Evolutionary conservation across 2,113 vertebrate genomes (phyloP).

Genomic region (Aptenodytes forsteri): DNA sequence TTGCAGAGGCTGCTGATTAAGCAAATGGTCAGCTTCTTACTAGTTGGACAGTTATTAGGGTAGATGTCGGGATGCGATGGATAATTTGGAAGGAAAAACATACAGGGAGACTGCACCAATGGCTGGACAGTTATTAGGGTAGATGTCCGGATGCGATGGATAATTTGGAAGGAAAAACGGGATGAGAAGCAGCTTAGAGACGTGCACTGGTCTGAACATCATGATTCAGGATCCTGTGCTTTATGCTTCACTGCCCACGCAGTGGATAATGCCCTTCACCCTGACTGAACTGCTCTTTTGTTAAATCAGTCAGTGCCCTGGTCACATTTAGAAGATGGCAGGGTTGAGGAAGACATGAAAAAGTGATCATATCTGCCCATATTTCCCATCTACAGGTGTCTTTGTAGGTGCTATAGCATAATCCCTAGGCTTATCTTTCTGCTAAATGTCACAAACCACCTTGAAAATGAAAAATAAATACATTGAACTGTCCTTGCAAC

Average conservation of each 20-base stretch:
- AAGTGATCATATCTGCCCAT: background rate
- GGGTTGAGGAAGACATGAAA: background rate
- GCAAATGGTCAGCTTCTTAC: background rate
- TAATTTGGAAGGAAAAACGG: background rate
- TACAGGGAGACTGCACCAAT: background rate
- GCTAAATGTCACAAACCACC: background rate
- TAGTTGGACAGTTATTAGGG: background rate
- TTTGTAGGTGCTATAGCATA: background rate
- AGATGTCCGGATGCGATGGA: background rate
- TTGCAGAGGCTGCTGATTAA: background rate
- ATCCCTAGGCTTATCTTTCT: background rate
- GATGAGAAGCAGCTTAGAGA: background rate
- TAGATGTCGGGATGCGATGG: background rate
- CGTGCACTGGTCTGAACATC: background rate
- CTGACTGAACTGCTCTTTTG: background rate
- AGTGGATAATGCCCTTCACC: background rate
- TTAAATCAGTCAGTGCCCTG: background rate
- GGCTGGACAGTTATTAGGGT: background rate
- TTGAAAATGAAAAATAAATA: background rate
- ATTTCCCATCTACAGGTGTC: background rate
- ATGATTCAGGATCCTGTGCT: background rate
- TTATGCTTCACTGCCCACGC: background rate
- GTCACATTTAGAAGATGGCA: background rate
- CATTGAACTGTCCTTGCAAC: background rate
- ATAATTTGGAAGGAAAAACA: background rate